Evolutionary conservation across 2,888 invertebrate species (phyloP).

Genomic region (Cartodere bifasciata): DNA sequence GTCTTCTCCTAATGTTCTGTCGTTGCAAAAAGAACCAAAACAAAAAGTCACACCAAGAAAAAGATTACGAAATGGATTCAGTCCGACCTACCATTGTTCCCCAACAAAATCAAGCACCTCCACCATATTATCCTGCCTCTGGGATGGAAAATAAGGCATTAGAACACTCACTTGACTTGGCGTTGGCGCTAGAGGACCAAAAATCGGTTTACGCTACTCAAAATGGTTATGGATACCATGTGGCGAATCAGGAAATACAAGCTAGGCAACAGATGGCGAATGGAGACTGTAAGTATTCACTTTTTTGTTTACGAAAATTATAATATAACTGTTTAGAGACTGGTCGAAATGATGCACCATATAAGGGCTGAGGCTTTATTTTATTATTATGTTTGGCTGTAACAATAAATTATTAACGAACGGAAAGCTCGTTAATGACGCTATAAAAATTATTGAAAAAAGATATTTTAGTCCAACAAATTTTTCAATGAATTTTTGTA

Average conservation of each 20-base stretch:
- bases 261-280: conserved; percentile 59
- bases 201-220: conserved; percentile 77
- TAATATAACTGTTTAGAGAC: too few relatives aligned
- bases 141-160: conserved; percentile 86
- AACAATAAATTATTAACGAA: too few relatives aligned
- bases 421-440: too few relatives aligned
- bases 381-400: too few relatives aligned
- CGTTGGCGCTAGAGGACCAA: conserved; percentile 70
- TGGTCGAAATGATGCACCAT: too few relatives aligned
- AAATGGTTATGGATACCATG: conserved; percentile 75
- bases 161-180: conserved; percentile 79
- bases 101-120: conserved; percentile 78
- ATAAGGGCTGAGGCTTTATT: too few relatives aligned
- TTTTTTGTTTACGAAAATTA: too few relatives aligned
- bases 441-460: too few relatives aligned
- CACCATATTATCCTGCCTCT: conserved; percentile 78
- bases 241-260: conserved; percentile 54
- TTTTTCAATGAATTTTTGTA: conserved; percentile 4
- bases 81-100: conserved; percentile 74
- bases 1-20: conserved; percentile 69
- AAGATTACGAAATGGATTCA: conserved; percentile 86
- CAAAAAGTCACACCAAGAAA: conserved; percentile 67
- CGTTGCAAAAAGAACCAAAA: conserved; percentile 70
- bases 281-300: conserved; percentile 62
- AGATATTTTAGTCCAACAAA: not conserved